phyloP scores from a whole-genome alignment of 23 tunicate genomes.

The Phallusia fumigata region DNA sequence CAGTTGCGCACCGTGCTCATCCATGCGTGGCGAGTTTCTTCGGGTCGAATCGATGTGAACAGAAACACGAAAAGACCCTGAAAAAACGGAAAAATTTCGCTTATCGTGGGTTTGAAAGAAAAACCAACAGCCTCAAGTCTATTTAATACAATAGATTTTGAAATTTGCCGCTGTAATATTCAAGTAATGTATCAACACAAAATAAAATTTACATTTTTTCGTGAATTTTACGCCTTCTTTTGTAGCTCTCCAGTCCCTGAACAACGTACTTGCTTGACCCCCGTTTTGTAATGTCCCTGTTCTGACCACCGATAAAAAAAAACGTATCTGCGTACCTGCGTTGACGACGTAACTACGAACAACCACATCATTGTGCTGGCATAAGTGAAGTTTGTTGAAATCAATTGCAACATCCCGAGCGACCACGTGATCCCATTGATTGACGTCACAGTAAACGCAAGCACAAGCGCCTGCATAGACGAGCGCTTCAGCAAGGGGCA shows the following conservation, averaged over 20 bases:
- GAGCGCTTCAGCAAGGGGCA: background rate
- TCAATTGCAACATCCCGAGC: background rate
- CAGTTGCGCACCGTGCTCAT: background rate
- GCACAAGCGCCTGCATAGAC: background rate
- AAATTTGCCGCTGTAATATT: too few relatives aligned
- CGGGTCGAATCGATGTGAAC: background rate
- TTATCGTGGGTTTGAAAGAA: too few relatives aligned
- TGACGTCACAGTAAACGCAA: background rate
- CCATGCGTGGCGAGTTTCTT: background rate
- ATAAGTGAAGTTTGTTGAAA: background rate
- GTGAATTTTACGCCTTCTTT: too few relatives aligned
- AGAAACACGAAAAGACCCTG: background rate
- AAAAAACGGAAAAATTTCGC: background rate
- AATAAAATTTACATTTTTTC: too few relatives aligned
- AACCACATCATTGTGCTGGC: background rate
- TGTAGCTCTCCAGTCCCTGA: too few relatives aligned
- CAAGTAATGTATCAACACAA: too few relatives aligned
- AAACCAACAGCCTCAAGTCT: too few relatives aligned
- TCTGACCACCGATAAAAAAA: too few relatives aligned
- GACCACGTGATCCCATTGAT: slow-evolving; percentile 2
- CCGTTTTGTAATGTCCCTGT: too few relatives aligned
- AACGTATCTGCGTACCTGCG: background rate
- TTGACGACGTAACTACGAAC: background rate
- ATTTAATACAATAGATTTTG: too few relatives aligned
- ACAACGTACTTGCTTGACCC: too few relatives aligned